A percentile compares a stretch with the other conserved stretches of the same genome.
Conservation (phyloP, 2,113 vertebrate genomes). For the Clarias batrachus region DNA sequence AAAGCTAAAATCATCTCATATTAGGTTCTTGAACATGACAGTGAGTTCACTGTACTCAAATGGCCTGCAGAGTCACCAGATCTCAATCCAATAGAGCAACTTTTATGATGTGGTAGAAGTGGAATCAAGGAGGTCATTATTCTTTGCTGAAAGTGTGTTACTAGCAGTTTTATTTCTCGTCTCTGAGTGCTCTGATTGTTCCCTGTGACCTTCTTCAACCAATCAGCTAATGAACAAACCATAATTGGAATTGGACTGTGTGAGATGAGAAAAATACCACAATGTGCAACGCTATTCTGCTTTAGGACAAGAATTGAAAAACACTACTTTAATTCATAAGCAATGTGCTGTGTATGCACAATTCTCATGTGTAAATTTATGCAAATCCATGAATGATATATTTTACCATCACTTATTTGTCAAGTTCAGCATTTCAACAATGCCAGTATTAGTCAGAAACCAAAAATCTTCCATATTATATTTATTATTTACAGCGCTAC, state of each 20-base stretch:
- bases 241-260: neutral
- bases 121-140: neutral
- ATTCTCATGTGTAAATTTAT: constrained; percentile 17
- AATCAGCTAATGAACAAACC: neutral
- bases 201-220: neutral
- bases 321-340: constrained; percentile 9
- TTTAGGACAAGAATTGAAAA: neutral
- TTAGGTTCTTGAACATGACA: no score
- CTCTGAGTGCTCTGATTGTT: no score
- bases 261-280: neutral
- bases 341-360: constrained; percentile 14
- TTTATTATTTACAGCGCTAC: neutral
- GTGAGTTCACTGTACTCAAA: no score
- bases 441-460: neutral
- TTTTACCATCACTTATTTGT: constrained; percentile 30
- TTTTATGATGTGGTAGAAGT: no score
- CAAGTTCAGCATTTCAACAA: constrained; percentile 27
- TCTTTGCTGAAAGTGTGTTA: neutral
- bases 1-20: no score
- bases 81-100: no score
- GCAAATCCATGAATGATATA: constrained; percentile 22
- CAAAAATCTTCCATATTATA: neutral
- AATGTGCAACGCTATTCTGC: neutral
- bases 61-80: no score
- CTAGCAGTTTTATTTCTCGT: neutral